phyloP scores from a whole-genome alignment of 2,888 invertebrate species.

The Sipunculus nudus region DNA sequence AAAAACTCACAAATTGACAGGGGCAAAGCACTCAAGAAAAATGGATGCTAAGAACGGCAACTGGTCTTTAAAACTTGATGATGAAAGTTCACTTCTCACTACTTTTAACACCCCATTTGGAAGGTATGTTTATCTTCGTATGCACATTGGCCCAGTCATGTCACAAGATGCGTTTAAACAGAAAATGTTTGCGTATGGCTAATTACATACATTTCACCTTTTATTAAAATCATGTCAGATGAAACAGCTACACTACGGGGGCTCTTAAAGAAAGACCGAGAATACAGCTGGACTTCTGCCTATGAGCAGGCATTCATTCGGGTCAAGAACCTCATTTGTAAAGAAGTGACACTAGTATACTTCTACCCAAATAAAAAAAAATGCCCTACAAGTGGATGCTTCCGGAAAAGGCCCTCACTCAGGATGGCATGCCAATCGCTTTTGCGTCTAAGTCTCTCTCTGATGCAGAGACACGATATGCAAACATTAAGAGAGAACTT shows the following conservation, averaged over 20 bases:
- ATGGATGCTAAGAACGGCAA: constrained; percentile 19
- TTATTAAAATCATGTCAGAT: background rate
- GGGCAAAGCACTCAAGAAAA: constrained; percentile 15
- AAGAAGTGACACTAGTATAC: background rate
- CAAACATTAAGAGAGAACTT: constrained; percentile 39
- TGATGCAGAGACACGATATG: constrained; percentile 40
- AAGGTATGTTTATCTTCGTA: no score
- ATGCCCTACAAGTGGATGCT: constrained; percentile 34
- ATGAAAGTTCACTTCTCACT: constrained; percentile 1
- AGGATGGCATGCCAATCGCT: constrained; percentile 36
- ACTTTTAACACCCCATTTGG: no score
- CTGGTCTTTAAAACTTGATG: constrained; percentile 11
- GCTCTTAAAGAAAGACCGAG: constrained; percentile 4
- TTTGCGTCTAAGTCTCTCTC: constrained; percentile 43
- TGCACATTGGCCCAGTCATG: no score
- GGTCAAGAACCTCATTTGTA: background rate
- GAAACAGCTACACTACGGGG: background rate
- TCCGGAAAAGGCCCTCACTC: constrained; percentile 36
- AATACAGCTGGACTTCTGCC: background rate
- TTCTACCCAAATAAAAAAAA: background rate
- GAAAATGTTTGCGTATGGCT: background rate
- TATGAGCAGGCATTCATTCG: background rate
- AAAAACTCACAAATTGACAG: constrained; percentile 11
- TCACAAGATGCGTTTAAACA: no score
- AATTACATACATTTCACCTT: background rate